Evolutionary conservation across 2,113 vertebrate genomes (phyloP), one percentile per base, ranked within the genome.

Genomic region (Microcebus lehilahytsara): DNA sequence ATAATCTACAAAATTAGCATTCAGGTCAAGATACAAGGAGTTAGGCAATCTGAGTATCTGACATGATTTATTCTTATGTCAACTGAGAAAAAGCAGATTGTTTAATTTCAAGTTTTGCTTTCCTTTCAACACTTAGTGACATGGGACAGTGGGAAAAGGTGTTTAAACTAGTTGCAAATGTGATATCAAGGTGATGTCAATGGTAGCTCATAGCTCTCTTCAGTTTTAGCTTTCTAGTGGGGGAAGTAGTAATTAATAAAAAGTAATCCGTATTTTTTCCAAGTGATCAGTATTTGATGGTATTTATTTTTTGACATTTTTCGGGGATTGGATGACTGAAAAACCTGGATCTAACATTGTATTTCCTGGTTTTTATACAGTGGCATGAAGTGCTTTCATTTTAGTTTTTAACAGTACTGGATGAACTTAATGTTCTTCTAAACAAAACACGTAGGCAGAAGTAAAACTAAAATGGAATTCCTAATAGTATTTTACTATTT

Each of bases 1-100:
- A 27, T 98, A 97, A 98, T 98, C 97, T 98, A 83, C 98, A 98
- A 98, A 98, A 97, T 98, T 98, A 98, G 97, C 78, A 97, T 95
- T 92, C 97, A 98, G 98, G 97, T 96, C 97, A 97, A 92, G 95
- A 97, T 96, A 96, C 96, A 91, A 97, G 97, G 89, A 95, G 42
- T 49, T 9, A 86, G 95, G 95, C 97, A 85, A 95, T 97, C 80
- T 30, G 62, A 91, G 86, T 81, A 85, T 86, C 92, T 97, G 95
- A 94, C 8, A 1, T 98, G 98, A 98, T 98, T 98, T 98, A 98
- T 98, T 91, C 87, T 96, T 78, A 60, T 83, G 88, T 95, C 96
- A 77, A 95, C 93, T 96, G 81, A 81, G 90, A 96, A n/a, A 72
- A 77, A 34, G 9, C 53, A 86, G 81, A 75, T 96, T 79, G 96